phyloP scores from a whole-genome alignment of 1,140 invertebrate species.

The Sitodiplosis mosellana region DNA sequence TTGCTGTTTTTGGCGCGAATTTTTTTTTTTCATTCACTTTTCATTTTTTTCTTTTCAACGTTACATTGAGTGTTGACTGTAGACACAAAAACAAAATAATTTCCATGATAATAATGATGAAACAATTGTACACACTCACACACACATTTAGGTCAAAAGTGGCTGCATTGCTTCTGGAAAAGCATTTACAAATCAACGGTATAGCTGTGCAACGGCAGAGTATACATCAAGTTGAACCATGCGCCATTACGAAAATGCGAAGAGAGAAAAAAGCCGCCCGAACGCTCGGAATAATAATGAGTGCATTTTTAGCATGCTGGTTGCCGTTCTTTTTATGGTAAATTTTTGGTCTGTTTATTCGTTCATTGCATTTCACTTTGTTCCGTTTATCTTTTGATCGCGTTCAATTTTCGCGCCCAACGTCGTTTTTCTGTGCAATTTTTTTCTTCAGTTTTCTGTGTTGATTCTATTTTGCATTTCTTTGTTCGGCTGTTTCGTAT shows the following conservation, averaged over 20 bases:
- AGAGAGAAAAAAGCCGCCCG: conserved; percentile 83
- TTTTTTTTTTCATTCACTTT: too few relatives aligned
- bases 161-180: conserved; percentile 61
- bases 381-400: conserved; percentile 66
- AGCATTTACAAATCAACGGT: conserved; percentile 72
- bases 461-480: too few relatives aligned
- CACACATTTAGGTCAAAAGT: conserved; percentile 58
- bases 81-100: too few relatives aligned
- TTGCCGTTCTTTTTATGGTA: conserved; percentile 87
- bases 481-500: conserved; percentile 14
- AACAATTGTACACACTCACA: too few relatives aligned
- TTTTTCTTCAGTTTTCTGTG: too few relatives aligned
- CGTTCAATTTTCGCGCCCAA: conserved; percentile 26
- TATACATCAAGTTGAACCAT: conserved; percentile 38
- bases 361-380: conserved; percentile 31
- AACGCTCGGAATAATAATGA: conserved; percentile 90
- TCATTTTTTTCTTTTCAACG: too few relatives aligned
- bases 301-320: conserved; percentile 83
- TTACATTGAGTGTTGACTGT: too few relatives aligned
- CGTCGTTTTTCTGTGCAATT: too few relatives aligned
- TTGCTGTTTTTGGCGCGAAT: too few relatives aligned
- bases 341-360: background rate
- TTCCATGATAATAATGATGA: too few relatives aligned
- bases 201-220: conserved; percentile 49
- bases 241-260: conserved; percentile 58